phyloP scores from a whole-genome alignment of 1,140 invertebrate genomes.

The Heliconius congener region DNA sequence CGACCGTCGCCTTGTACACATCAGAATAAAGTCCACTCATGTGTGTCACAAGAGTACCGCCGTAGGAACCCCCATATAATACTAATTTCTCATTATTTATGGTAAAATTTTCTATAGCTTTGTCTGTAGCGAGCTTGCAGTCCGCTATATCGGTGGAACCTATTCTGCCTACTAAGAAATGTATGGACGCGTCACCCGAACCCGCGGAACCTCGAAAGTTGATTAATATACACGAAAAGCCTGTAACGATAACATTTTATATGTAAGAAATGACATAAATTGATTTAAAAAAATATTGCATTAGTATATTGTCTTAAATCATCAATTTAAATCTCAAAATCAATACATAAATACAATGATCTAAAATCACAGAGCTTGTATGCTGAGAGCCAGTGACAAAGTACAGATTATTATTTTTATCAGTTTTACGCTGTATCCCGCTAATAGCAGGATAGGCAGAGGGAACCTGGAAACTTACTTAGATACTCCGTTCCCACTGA shows the following conservation, averaged over 20 bases:
- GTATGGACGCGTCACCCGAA: conserved; percentile 87
- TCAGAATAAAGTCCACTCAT: conserved; percentile 92
- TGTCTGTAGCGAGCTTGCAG: conserved; percentile 84
- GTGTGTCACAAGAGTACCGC: conserved; percentile 94
- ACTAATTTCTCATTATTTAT: conserved; percentile 82
- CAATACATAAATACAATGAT: no score
- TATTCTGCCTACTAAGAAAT: conserved; percentile 88
- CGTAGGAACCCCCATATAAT: conserved; percentile 92
- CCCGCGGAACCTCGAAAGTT: conserved; percentile 95
- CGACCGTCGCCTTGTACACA: conserved; percentile 86
- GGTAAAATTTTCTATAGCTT: conserved; percentile 80
- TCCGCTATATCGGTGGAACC: conserved; percentile 92
- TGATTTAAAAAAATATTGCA: no score
- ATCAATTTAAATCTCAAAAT: no score
- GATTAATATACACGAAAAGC: conserved; percentile 88
- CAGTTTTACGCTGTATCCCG: no score
- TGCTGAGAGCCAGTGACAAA: no score
- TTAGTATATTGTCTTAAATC: no score
- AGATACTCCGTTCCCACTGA: no score
- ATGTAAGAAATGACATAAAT: no score
- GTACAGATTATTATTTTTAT: no score
- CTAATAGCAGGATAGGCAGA: no score
- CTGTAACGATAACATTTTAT: conserved; percentile 64
- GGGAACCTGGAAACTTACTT: no score
- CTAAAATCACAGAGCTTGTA: no score